A percentile compares a stretch with the other conserved stretches of the same genome.
phyloP scores from a whole-genome alignment of 2,797 vertebrate genomes.

The Hippocampus kuda region DNA sequence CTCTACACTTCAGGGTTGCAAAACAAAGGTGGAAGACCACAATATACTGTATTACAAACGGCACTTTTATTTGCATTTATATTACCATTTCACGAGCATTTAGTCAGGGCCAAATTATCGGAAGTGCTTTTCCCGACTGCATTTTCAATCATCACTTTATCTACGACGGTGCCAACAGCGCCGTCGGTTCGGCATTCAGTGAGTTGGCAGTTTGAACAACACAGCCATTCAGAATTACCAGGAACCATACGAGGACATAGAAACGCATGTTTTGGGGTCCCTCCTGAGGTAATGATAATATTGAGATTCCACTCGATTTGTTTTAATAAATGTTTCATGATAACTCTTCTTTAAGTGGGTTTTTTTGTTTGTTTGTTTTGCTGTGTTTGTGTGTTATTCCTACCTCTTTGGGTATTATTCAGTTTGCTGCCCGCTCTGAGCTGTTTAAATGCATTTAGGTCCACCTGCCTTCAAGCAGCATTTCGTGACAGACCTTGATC shows the following conservation, averaged over 20 bases:
- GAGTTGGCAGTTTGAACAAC: conserved; percentile 38
- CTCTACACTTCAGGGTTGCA: background rate
- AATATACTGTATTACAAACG: background rate
- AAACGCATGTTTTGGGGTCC: conserved; percentile 5
- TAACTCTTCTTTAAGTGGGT: background rate
- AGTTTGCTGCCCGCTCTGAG: background rate
- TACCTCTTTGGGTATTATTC: background rate
- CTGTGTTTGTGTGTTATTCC: background rate
- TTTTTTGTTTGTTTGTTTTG: background rate
- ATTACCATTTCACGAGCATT: no score
- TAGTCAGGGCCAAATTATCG: background rate
- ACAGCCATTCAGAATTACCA: conserved; percentile 53
- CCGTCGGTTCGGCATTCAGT: conserved; percentile 56
- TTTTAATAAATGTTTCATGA: background rate
- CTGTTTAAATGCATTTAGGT: background rate
- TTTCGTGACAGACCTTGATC: background rate
- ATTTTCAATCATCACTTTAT: conserved; percentile 53
- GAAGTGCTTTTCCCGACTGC: conserved; percentile 38
- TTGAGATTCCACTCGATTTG: background rate
- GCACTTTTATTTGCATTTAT: no score
- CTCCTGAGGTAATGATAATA: no score
- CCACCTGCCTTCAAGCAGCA: background rate
- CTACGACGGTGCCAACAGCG: conserved; percentile 29
- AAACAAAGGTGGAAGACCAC: background rate
- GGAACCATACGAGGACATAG: conserved; percentile 48